phyloP scores from a whole-genome alignment of 2,113 vertebrate genomes.

The Chaetops frenatus region DNA sequence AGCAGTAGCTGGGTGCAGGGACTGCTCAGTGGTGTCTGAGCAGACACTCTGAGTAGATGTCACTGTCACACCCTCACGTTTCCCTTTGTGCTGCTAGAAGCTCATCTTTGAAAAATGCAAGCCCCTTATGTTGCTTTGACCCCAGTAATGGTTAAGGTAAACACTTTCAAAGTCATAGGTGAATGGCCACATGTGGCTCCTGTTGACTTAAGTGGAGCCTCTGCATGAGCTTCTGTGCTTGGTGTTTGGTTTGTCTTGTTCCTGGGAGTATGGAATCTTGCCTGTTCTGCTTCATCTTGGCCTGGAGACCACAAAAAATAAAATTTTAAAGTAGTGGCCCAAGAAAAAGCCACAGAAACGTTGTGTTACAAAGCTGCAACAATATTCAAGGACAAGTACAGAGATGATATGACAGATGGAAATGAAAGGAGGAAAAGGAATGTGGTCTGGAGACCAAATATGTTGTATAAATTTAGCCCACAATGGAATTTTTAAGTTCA shows the following conservation, averaged over 20 bases:
- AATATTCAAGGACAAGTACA: not conserved
- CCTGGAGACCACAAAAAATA: not conserved
- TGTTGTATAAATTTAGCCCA: not conserved
- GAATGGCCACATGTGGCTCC: constrained; percentile 36
- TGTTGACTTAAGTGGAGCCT: constrained; percentile 61
- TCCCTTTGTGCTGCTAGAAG: not conserved
- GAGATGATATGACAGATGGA: not conserved
- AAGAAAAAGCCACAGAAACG: not conserved
- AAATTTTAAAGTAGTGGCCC: not conserved
- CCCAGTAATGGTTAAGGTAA: not conserved
- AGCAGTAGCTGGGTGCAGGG: constrained; percentile 1
- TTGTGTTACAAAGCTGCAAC: not conserved
- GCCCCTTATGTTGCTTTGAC: not conserved
- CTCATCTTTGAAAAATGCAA: constrained; percentile 27
- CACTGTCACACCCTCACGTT: not conserved
- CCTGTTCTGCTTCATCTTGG: not conserved
- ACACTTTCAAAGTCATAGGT: constrained; percentile 7
- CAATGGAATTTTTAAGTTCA: not conserved
- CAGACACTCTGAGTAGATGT: not conserved
- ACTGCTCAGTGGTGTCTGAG: not conserved
- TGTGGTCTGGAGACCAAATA: constrained; percentile 1
- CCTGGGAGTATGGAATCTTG: not conserved
- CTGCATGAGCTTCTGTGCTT: constrained; percentile 2
- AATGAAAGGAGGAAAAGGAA: not conserved
- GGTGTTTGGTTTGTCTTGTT: constrained; percentile 30